Evolutionary conservation across 1,140 invertebrate genomes (phyloP), one percentile per base, ranked within the genome.

Genomic region (Coptotermes formosanus): DNA sequence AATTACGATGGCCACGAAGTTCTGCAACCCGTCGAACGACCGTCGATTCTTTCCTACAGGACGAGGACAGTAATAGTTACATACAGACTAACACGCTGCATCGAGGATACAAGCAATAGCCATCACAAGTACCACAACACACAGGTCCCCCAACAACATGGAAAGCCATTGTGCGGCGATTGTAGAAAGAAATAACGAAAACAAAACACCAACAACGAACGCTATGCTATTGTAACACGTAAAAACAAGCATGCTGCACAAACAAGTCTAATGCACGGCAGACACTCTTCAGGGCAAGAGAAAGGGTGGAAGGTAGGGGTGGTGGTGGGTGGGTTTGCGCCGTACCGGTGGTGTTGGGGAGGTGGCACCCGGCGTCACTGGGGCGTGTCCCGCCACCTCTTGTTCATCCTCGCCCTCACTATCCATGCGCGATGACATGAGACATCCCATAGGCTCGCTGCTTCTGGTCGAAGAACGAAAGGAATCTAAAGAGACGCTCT

Each of bases 261-360:
- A 23, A 23, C 83, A 43, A 43, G 84, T 25, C 84, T 55, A 55
- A 12, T 19, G 19, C 19, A 55, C 19, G 48, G 32, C 48, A 7
- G 84, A 12, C 84, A 85, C 21, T 85, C 48, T 55, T 55, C 11
- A 43, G 52, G 30, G 32, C 8, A 45, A 32, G 32, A 44, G 25
- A n/a, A 23, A 52, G 45, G 21, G 44, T 38, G 12, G 48, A 55
- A 23, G 45, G 44, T 19, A 44, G 84, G 30, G 84, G 48, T 75
- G 85, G 59, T 25, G 59, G 59, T 25, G 83, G 82, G 21, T 83
- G 32, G 38, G 83, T 52, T 32, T 52, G 83, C 83, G 82, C 38
- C 25, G 83, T 75, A 75, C 64, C 44, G 83, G 83, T 52, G 83
- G 48, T 48, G 83, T 84, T 16, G 45, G 83, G 83, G 83, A 9